A percentile compares a stretch with the other conserved stretches of the same genome.
Conservation (phyloP, 2,113 vertebrate species). For the Clupea harengus region DNA sequence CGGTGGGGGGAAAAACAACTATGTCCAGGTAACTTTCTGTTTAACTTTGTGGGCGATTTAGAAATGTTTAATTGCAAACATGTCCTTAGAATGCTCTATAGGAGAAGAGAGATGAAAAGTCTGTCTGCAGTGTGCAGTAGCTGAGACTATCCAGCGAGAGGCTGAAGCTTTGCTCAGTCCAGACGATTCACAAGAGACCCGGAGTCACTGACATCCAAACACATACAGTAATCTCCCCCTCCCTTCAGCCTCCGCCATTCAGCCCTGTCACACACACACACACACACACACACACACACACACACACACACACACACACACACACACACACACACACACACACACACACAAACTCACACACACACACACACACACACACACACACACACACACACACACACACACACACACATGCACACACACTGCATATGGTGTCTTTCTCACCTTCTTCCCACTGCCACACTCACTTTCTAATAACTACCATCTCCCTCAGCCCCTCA, state of each 20-base stretch:
- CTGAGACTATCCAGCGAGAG: neutral
- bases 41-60: neutral
- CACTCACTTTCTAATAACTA: conserved; percentile 16
- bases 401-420: conserved; percentile 11
- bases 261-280: neutral
- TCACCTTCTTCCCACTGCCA: neutral
- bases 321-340: no score
- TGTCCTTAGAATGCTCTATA: neutral
- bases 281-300: neutral
- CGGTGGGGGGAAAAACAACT: neutral
- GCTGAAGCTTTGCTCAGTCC: neutral
- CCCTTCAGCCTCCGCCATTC: neutral
- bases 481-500: conserved; percentile 12
- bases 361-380: neutral
- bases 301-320: no score
- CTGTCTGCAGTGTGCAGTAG: neutral
- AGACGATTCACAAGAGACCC: neutral
- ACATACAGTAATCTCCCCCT: neutral
- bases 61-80: no score
- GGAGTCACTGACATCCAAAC: neutral
- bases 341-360: neutral
- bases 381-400: conserved; percentile 5
- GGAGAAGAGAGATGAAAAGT: neutral
- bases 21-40: neutral
- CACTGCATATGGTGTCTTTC: conserved; percentile 13